A percentile compares a stretch with the other conserved stretches of the same genome.
Evolutionary conservation across 2,797 vertebrate species (phyloP).

Genomic region (Staurois parvus): DNA sequence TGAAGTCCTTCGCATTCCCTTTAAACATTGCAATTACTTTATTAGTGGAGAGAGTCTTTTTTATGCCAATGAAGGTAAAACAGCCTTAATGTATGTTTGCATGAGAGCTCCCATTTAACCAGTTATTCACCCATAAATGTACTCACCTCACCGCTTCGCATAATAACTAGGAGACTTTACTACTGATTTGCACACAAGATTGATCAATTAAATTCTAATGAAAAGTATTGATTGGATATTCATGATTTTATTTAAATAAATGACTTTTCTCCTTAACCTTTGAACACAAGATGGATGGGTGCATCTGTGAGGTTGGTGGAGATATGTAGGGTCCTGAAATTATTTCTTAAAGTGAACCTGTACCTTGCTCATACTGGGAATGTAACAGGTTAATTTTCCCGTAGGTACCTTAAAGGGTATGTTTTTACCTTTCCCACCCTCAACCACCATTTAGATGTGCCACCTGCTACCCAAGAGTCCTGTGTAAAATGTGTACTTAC

Average conservation of each 20-base stretch:
- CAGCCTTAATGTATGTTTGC: conserved; percentile 49
- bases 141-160: conserved; percentile 21
- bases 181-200: conserved; percentile 48
- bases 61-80: conserved; percentile 36
- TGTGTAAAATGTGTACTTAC: no score
- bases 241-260: conserved; percentile 50
- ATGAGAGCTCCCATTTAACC: conserved; percentile 56
- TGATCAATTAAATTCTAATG: conserved; percentile 59
- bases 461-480: no score
- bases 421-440: no score
- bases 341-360: no score
- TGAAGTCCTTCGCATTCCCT: conserved; percentile 15
- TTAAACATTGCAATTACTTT: conserved; percentile 51
- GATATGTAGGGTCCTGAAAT: not conserved
- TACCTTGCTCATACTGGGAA: no score
- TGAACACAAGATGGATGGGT: not conserved
- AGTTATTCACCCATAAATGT: conserved; percentile 46
- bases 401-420: no score
- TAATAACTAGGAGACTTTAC: conserved; percentile 47
- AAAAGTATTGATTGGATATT: conserved; percentile 59
- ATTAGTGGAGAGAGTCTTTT: conserved; percentile 36
- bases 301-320: not conserved
- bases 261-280: conserved; percentile 34
- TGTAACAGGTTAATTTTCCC: no score
- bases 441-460: no score